These are phyloP conservation scores for Leptinotarsa tumamoca DNA, from an alignment of 2,888 invertebrate species.

Conservation along the genomic window DNA sequence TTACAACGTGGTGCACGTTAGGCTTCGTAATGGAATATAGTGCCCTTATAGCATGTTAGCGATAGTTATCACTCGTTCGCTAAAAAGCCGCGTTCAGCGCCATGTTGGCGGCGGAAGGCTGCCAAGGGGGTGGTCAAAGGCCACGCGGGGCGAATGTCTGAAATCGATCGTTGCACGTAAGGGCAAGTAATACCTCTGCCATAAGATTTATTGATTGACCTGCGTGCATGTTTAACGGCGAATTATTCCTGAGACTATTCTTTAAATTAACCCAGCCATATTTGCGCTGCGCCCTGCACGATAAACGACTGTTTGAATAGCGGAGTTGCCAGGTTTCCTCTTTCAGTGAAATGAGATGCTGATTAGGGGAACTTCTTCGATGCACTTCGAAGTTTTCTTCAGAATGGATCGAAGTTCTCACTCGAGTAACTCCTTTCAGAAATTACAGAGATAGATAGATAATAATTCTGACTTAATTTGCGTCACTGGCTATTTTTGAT, in stretches of 20 bases:
- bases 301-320: constrained; percentile 16
- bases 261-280: constrained; percentile 48
- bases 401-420: too few species aligned
- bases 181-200: constrained; percentile 61
- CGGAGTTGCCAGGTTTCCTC: neutral
- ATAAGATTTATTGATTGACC: constrained; percentile 62
- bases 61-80: constrained; percentile 57
- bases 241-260: constrained; percentile 47
- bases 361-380: neutral
- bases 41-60: constrained; percentile 59
- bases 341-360: neutral
- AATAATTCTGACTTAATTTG: too few species aligned
- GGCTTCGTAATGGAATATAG: constrained; percentile 61
- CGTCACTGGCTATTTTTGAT: too few species aligned
- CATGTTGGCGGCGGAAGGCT: constrained; percentile 43
- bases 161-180: constrained; percentile 63
- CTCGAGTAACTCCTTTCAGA: too few species aligned
- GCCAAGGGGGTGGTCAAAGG: constrained; percentile 45
- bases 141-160: constrained; percentile 38
- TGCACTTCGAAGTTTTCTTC: too few species aligned
- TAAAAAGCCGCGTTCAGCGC: constrained; percentile 57
- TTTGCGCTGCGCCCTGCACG: constrained; percentile 29
- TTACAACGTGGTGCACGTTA: constrained; percentile 57
- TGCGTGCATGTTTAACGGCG: constrained; percentile 58
- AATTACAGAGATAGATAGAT: too few species aligned